phyloP scores from a whole-genome alignment of 2,113 vertebrate species.

The Numenius arquata region DNA sequence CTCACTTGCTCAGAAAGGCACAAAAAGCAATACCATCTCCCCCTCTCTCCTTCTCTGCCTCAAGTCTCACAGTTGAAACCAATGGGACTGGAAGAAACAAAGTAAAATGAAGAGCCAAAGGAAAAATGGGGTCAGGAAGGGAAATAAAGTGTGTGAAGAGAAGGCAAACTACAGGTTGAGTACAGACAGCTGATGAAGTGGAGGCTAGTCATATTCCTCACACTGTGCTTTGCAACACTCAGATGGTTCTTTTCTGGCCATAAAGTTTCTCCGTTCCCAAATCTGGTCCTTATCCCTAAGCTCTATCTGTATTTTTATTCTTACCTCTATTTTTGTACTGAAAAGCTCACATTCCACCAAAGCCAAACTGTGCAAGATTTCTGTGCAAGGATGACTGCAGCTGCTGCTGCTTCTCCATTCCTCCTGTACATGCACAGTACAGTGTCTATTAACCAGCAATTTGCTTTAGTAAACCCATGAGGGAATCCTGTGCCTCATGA shows the following conservation, averaged over 20 bases:
- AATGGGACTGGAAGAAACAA: background rate
- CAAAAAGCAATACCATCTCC: background rate
- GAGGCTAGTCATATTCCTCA: background rate
- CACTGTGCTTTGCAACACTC: background rate
- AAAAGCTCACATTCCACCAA: background rate
- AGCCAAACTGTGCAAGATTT: background rate
- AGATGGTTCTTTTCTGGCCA: background rate
- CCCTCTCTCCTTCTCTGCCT: accelerated
- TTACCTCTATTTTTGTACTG: background rate
- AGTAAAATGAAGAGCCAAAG: background rate
- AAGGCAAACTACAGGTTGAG: background rate
- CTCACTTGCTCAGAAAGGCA: background rate
- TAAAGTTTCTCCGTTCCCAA: background rate
- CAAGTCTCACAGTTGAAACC: background rate
- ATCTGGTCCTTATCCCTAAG: background rate
- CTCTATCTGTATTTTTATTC: background rate
- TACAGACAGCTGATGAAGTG: background rate
- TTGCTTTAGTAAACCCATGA: background rate
- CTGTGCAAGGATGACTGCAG: background rate
- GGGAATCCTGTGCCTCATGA: background rate
- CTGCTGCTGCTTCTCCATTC: background rate
- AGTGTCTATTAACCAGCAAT: background rate
- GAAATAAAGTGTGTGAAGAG: background rate
- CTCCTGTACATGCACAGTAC: background rate
- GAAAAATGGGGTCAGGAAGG: background rate